Evolutionary conservation across 2,888 invertebrate genomes (phyloP), one percentile per base, ranked within the genome.

Genomic region (Drosophila hamatofila): DNA sequence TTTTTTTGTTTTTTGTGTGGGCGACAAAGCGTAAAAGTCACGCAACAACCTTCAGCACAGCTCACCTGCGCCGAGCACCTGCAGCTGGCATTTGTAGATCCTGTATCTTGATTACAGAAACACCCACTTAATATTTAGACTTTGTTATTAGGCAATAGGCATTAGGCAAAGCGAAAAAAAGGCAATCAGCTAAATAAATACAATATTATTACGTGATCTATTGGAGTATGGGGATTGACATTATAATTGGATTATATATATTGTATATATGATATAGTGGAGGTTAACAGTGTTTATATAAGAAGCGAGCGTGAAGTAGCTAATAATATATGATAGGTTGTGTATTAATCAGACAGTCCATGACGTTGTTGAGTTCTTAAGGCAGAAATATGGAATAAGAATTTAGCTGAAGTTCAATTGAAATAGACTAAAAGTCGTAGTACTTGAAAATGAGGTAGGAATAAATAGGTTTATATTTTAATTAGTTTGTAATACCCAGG

Each of bases 21-120:
- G 60, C 37, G 74, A 73, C 58, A 78, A 57, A 44, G 35, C 58
- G 39, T 41, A 44, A 55, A 66, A 69, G 66, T 69, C 78, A 78
- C 80, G 75, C 78, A 79, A 79, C 59, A 63, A 16, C 33, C 48
- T 27, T 61, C 72, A 60, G 59, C 55, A 35, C 35, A 16, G 7
- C 37, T 35, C 44, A n/a, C 27, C 25, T 37, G 54, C n/a, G 6
- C 11, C n/a, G 1, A 9, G 14, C 14, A 35, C 41, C 21, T 12
- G 12, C 55, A 41, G 18, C 25, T 39, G 39, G 37, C 12, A 14
- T 27, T 21, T 9, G 12, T 48, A 39, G 21, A 59, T 30, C 21
- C 52, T 59, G 23, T 30, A 18, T 30, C 30, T 49, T 49, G 51
- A 54, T 54, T 39, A 25, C n/a, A 2, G 54, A 44, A 23, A 54